Percentiles rank a stretch among this genome's conserved stretches.
Conservation (phyloP, 2,113 vertebrate genomes). For the Cyrtonyx montezumae region DNA sequence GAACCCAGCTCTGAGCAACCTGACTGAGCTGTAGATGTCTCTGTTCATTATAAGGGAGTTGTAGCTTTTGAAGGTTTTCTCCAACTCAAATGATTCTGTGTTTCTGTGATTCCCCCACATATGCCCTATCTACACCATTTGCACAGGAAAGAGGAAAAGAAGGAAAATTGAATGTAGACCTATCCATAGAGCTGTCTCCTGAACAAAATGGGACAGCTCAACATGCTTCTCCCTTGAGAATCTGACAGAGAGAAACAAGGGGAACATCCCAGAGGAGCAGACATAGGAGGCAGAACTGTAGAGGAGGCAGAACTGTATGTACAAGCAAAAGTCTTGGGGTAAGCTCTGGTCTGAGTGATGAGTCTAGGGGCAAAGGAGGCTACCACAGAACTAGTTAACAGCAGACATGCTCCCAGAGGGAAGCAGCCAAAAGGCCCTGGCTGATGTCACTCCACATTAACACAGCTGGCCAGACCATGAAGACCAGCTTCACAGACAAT, state of each 20-base stretch:
- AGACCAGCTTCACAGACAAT: background rate
- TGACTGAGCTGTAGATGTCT: no score
- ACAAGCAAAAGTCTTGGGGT: background rate
- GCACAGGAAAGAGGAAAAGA: background rate
- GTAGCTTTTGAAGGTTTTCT: no score
- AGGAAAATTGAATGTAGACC: background rate
- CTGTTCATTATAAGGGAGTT: no score
- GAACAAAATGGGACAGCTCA: background rate
- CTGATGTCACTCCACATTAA: background rate
- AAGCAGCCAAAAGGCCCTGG: background rate
- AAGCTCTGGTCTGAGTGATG: background rate
- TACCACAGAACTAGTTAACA: background rate
- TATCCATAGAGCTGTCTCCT: background rate
- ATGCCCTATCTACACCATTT: background rate
- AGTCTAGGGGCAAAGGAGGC: background rate
- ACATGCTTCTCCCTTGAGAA: background rate
- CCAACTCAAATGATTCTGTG: no score
- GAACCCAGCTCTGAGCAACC: no score
- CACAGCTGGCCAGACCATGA: background rate
- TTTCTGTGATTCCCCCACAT: background rate
- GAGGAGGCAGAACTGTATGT: background rate
- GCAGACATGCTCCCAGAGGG: rapidly evolving
- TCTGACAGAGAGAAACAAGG: background rate
- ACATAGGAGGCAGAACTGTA: background rate
- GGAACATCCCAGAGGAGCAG: background rate